These are phyloP conservation scores for Noctua janthe DNA, from an alignment of 2,888 invertebrate species.

Conservation along the genomic window DNA sequence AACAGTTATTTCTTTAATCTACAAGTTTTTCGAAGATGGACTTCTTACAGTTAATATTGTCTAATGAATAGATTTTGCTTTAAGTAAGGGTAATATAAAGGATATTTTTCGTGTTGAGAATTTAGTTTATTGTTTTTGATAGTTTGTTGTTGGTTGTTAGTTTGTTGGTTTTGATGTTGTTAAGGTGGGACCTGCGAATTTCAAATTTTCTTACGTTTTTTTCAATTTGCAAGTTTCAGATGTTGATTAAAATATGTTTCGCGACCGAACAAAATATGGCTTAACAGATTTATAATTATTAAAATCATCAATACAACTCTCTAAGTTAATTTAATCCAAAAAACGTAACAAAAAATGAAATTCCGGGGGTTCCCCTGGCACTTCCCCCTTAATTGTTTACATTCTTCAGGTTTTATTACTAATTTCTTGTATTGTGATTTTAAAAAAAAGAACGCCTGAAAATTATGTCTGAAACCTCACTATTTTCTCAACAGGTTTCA, in stretches of 20 bases:
- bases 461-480: not conserved
- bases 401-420: not conserved
- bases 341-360: too few relatives aligned
- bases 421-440: not conserved
- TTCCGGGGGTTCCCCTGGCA: too few relatives aligned
- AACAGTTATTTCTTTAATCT: not conserved
- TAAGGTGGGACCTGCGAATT: too few relatives aligned
- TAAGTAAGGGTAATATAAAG: not conserved
- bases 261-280: too few relatives aligned
- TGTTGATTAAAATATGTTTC: too few relatives aligned
- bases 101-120: not conserved
- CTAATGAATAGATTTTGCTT: slow-evolving; percentile 32
- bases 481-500: slow-evolving; percentile 1
- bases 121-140: not conserved
- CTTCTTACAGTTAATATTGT: slow-evolving; percentile 51
- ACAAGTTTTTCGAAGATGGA: slow-evolving; percentile 18
- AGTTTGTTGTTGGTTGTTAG: not conserved
- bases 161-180: not conserved
- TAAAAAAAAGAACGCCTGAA: not conserved
- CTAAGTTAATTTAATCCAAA: too few relatives aligned
- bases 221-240: too few relatives aligned
- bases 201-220: too few relatives aligned
- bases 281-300: too few relatives aligned
- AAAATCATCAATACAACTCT: too few relatives aligned
- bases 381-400: too few relatives aligned